Base-by-base conservation (phyloP, 92 coral and sea anemone genomes). In the Ricordea florida region DNA sequence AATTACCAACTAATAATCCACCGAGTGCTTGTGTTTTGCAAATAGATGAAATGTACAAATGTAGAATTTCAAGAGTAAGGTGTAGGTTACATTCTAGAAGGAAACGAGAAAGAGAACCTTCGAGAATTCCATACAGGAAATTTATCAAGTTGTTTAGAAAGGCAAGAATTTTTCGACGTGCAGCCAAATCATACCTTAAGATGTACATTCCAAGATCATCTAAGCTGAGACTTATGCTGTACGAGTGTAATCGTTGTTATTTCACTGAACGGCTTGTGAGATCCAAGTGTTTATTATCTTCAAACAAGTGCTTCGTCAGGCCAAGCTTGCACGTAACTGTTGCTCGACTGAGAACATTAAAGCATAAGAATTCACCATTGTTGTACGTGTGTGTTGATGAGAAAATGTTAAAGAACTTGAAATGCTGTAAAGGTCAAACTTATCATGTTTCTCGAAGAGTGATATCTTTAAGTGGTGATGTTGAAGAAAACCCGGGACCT, bases 181-280 rank as follows among this genome's bases (percentile, higher is more conserved):
- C 26, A 17, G 67, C 48, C 48, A 60, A 60, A 60, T 35, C 48
- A 60, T 60, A 60, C 67, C 48, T 35, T 60, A 34, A 60, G 47
- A 60, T 33, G 67, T 60, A 30, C 67, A 60, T 60, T 35, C 49
- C 67, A 60, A 10, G 32, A 15, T 60, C 67, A 9, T 60, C 67
- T 20, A 60, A 60, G 49, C 67, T 60, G 11, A 34, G 36, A 36
- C 16, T 36, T 36, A 40, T 34, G 67, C 6, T 60, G 67, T 34
- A 0, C 23, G 32, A 34, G 31, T 34, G 7, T 34, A 60, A 60
- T 36, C 67, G 49, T 60, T 16, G 36, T 60, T 6, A 60, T 35
- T 34, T 36, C 67, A 20, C 0, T 60, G 49, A 60, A 60, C 48
- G 47, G 21, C 20, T 60, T 34, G 67, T 10, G 4, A 36, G 47